Conservation (phyloP, 2,113 vertebrate species). For the Opisthocomus hoazin region DNA sequence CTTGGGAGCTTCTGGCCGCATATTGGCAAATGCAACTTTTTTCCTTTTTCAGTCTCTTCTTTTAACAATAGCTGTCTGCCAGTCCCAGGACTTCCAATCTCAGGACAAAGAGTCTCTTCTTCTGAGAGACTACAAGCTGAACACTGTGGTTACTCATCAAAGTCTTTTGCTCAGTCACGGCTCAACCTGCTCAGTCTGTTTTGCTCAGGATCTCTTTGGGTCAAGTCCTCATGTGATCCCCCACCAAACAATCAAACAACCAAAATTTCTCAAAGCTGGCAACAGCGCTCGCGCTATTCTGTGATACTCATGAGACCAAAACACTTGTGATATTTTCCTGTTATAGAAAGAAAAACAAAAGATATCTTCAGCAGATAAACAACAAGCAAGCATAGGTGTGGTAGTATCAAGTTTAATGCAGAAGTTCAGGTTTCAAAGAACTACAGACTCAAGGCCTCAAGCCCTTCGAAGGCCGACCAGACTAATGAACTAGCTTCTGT, state of each 20-base stretch:
- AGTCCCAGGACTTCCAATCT: neutral
- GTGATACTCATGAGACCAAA: neutral
- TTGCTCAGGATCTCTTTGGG: neutral
- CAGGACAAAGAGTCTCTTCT: neutral
- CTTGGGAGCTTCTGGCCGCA: neutral
- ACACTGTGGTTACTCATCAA: neutral
- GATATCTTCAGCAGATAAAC: neutral
- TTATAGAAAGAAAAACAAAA: neutral
- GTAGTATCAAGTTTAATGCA: neutral
- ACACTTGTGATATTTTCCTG: neutral
- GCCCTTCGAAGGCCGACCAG: fast-evolving
- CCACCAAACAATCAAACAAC: neutral
- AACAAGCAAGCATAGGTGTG: neutral
- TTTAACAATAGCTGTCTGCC: neutral
- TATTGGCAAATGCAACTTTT: neutral
- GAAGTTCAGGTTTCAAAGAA: neutral
- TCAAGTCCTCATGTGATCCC: neutral
- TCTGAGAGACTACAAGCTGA: neutral
- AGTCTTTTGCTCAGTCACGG: neutral
- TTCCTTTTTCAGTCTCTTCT: neutral
- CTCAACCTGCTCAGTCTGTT: neutral
- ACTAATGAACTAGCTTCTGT: neutral
- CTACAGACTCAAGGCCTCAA: neutral
- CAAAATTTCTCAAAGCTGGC: neutral
- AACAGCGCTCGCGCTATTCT: neutral